phyloP scores from a whole-genome alignment of 1,140 invertebrate species.

The Gyrodactylus bullatarudis region DNA sequence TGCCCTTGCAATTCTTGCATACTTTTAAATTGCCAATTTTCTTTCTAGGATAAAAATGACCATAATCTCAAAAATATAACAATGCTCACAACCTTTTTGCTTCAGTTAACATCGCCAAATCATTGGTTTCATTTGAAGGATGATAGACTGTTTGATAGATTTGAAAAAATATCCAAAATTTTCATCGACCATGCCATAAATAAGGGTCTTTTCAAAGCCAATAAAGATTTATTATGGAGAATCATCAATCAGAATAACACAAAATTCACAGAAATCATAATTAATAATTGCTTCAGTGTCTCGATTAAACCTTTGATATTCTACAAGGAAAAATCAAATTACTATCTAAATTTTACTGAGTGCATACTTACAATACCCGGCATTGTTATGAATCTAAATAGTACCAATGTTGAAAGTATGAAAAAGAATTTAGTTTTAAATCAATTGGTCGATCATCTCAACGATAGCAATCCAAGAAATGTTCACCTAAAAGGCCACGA shows the following conservation, averaged over 20 bases:
- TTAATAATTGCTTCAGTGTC: neutral
- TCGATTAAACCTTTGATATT: neutral
- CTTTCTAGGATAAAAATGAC: neutral
- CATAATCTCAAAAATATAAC: neutral
- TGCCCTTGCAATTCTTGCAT: no score
- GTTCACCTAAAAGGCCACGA: neutral
- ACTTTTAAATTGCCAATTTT: no score
- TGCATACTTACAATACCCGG: neutral
- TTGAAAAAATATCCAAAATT: neutral
- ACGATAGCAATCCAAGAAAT: neutral
- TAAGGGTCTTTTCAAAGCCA: neutral
- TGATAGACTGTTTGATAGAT: neutral
- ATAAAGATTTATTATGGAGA: neutral
- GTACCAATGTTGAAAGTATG: neutral
- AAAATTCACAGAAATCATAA: neutral
- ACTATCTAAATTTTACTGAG: neutral
- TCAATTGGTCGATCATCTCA: neutral
- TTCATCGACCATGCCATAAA: neutral
- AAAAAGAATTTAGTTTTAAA: neutral
- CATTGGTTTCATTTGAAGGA: neutral
- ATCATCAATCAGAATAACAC: neutral
- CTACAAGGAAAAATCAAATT: neutral
- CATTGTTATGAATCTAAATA: neutral
- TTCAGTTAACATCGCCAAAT: neutral
- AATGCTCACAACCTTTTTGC: neutral